Evolutionary conservation across 2,888 invertebrate genomes (phyloP), one percentile per base, ranked within the genome.

Genomic region (Meta bourneti): DNA sequence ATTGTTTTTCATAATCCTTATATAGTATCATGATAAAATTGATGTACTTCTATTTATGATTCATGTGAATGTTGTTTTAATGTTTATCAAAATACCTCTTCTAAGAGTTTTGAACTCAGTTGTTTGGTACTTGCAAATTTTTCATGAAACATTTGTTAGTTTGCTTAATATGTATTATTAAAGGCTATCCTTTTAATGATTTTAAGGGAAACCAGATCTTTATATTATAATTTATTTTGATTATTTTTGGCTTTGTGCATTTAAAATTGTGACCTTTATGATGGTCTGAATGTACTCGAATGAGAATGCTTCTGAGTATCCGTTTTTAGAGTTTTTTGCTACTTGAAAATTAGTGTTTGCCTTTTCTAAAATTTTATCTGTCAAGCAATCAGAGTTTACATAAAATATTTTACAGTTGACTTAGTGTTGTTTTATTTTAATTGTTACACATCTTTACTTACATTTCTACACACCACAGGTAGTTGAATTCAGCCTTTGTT

Each of bases 341-440:
- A 71, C 75, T 80, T 75, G 77, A 86, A 34, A 80, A 81, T 90
- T 82, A 82, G 70, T 61, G 34, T 89, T 69, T 82, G 82, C 83
- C 82, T 79, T 85, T 90, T 90, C n/a, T 81, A 81, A 89, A 78
- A 85, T 90, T 85, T 86, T 86, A 86, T 89, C 71, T 90, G 80
- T 86, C 74, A 82, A 86, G 77, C 80, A 82, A 86, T 83, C 84
- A 89, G 80, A 81, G 86, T 90, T 90, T 90, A 90, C 86, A 90
- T 90, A 90, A 89, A 90, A 82, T 90, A 90, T 90, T 89, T 89
- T 83, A 87, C 79, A 87, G 80, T 87, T 87, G 87, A 80, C 49
- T 34, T 34, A 70, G 11, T 87, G 13, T 54, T 20, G 20, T 51
- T 71, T 54, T 71, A 51, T 72, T 79, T 87, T 34, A 34, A 34